Evolutionary conservation across 2,888 invertebrate species (phyloP), one percentile per base, ranked within the genome.

Genomic region (Orthosia gracilis): DNA sequence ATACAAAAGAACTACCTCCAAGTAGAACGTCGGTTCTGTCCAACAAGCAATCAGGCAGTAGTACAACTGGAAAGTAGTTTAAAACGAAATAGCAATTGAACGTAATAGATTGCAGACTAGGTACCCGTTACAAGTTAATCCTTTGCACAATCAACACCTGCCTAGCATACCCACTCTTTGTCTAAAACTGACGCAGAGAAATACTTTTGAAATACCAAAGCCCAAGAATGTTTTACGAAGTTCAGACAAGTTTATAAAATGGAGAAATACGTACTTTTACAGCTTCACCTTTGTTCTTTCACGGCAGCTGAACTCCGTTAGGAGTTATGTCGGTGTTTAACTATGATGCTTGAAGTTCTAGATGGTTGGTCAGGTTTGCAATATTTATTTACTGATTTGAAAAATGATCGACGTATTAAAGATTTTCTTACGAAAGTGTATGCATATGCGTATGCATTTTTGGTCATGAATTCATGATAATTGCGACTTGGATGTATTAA

Each of bases 121-220:
- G n/a, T n/a, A 65, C 13, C 80, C 3, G 17, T 70, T 68, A 84
- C 69, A 73, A 80, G 55, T 81, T 76, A 76, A 85, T 84, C 70
- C 82, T 70, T 75, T 84, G 61, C 54, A 64, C 76, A 75, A 81
- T 84, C 85, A 62, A 81, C 84, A 75, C 57, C 68, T 69, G 82
- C 54, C 45, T 15, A 45, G 70, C 50, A 68, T 54, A 74, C 59
- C 54, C 40, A 55, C 55, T 61, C 64, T 74, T 70, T 81, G 61
- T 84, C 76, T 81, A 68, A 58, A 75, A 66, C 82, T 65, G 74
- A 66, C 70, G 70, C 26, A 50, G 69, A 81, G 85, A 76, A 82
- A 82, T 76, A 82, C 85, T 82, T 85, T 26, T 69, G 61, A 82
- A 84, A 82, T 85, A 67, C 76, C 72, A 64, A n/a, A 85, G 85